These are phyloP conservation scores for Steinernema scapterisci DNA, from an alignment of 2,888 invertebrate species.

Conservation along the genomic window DNA sequence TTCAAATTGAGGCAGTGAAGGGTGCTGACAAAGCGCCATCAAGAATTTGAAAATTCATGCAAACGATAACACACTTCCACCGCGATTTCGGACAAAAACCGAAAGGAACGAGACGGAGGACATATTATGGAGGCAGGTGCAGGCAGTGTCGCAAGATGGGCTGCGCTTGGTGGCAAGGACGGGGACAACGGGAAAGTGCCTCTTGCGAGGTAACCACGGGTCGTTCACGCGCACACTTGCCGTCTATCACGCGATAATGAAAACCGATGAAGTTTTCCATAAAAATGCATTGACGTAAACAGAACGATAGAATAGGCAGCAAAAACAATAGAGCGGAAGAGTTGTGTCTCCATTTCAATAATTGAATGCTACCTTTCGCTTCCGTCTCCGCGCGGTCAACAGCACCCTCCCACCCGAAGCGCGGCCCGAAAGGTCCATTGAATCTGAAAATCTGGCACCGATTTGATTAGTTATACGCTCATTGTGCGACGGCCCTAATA, in stretches of 20 bases:
- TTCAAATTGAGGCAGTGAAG: neutral
- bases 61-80: neutral
- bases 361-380: conserved; percentile 4
- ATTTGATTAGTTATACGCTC: conserved; percentile 8
- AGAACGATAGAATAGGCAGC: conserved; percentile 9
- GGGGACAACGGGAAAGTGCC: neutral
- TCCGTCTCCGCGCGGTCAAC: neutral
- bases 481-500: conserved; percentile 28
- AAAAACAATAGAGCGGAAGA: conserved; percentile 10
- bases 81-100: neutral
- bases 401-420: neutral
- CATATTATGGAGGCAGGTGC: neutral
- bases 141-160: neutral
- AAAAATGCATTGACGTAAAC: conserved; percentile 30
- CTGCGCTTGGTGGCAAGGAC: neutral
- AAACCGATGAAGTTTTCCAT: conserved; percentile 33
- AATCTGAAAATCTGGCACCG: neutral
- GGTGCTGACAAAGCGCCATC: conserved; percentile 13
- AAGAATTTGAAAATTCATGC: conserved; percentile 14
- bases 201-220: neutral
- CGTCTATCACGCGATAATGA: conserved; percentile 32
- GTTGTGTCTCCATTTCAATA: neutral
- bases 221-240: neutral
- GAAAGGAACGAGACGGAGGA: neutral
- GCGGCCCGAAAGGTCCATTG: neutral